Conservation (phyloP, 2,888 invertebrate species). For the Scaptomyza parva region DNA sequence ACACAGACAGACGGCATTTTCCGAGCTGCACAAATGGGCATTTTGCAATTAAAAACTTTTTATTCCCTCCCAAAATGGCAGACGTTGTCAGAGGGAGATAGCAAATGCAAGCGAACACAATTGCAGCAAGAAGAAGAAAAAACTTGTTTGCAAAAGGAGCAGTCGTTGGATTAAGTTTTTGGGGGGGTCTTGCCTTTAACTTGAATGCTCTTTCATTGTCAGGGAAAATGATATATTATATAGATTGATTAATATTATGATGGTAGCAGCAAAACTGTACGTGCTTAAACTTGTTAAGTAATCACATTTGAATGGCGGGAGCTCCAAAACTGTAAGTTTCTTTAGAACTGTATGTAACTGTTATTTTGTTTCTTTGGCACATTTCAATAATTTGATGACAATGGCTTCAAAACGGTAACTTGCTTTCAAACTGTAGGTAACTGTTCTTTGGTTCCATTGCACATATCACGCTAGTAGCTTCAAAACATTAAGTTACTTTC, state of each 20-base stretch:
- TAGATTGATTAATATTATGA: not conserved
- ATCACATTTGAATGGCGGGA: too few species aligned
- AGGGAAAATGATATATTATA: not conserved
- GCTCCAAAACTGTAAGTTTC: too few species aligned
- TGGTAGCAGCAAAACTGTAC: too few species aligned
- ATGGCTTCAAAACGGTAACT: too few species aligned
- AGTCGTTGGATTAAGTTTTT: slow-evolving; percentile 20
- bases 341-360: too few species aligned
- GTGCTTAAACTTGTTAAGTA: too few species aligned
- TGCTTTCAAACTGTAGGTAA: too few species aligned
- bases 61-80: slow-evolving; percentile 38
- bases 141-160: slow-evolving; percentile 31
- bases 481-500: not conserved
- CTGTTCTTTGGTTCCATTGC: too few species aligned
- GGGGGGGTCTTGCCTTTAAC: not conserved
- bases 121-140: slow-evolving; percentile 28
- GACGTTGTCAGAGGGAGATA: slow-evolving; percentile 21
- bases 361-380: too few species aligned
- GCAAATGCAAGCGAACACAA: slow-evolving; percentile 8
- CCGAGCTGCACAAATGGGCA: slow-evolving; percentile 47
- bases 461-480: too few species aligned
- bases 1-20: not conserved
- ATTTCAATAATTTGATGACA: too few species aligned
- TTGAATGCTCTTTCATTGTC: slow-evolving; percentile 37
- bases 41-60: slow-evolving; percentile 73